phyloP scores from a whole-genome alignment of 2,888 invertebrate genomes.

The Ennomos erosarius region DNA sequence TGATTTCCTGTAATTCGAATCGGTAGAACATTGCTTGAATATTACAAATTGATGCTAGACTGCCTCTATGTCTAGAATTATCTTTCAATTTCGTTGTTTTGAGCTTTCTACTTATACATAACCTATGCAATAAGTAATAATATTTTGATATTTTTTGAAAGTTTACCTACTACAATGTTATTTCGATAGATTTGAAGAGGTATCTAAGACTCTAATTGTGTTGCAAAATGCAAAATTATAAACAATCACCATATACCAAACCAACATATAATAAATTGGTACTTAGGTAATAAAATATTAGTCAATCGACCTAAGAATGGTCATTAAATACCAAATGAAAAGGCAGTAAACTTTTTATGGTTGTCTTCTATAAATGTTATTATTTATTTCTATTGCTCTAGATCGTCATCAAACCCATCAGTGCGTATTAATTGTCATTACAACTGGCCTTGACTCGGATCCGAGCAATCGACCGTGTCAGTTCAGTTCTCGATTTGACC shows the following conservation, averaged over 20 bases:
- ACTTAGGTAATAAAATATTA: background rate
- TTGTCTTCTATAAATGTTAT: conserved; percentile 16
- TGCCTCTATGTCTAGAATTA: conserved; percentile 5
- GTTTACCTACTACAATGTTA: background rate
- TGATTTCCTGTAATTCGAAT: conserved; percentile 20
- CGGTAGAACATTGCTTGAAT: conserved; percentile 16
- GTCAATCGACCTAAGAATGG: conserved; percentile 1
- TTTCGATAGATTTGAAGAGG: background rate
- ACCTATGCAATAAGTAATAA: too few relatives aligned
- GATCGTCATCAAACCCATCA: conserved; percentile 20
- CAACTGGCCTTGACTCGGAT: conserved; percentile 37
- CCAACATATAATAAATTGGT: too few relatives aligned
- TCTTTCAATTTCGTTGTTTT: conserved; percentile 11
- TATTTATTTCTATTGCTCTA: conserved; percentile 17
- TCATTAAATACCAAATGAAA: conserved; percentile 14
- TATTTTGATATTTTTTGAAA: too few relatives aligned
- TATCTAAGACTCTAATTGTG: too few relatives aligned
- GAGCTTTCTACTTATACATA: conserved; percentile 7
- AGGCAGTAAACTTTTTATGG: conserved; percentile 15
- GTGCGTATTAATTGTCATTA: conserved; percentile 29
- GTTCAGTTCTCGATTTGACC: conserved; percentile 15
- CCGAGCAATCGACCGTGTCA: conserved; percentile 24
- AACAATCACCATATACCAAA: too few relatives aligned
- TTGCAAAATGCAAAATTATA: too few relatives aligned
- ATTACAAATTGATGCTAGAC: conserved; percentile 17